Conservation (phyloP, 2,113 vertebrate species). For the Ploceus nigricollis region DNA sequence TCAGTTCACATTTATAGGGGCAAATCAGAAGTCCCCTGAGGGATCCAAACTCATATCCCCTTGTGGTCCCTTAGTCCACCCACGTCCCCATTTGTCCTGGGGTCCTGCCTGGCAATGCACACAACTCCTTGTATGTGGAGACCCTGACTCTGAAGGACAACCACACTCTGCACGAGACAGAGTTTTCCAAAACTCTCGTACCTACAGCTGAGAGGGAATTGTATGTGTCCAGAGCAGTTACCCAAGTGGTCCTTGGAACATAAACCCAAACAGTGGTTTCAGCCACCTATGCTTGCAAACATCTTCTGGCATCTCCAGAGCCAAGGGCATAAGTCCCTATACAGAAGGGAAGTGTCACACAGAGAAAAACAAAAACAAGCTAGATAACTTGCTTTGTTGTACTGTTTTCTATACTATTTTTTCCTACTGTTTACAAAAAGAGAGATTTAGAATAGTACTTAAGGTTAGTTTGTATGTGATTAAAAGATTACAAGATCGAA, state of each 20-base stretch:
- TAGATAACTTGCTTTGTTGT: not conserved
- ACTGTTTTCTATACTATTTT: not conserved
- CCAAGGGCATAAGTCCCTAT: fast-evolving
- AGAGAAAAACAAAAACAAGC: not conserved
- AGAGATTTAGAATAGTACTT: not conserved
- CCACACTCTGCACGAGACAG: not conserved
- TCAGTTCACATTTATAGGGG: not conserved
- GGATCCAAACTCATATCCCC: not conserved
- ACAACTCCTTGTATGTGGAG: fast-evolving
- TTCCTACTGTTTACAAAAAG: not conserved
- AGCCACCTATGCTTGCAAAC: not conserved
- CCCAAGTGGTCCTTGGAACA: not conserved
- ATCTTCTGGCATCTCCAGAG: not conserved
- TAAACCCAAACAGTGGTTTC: not conserved
- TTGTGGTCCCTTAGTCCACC: not conserved
- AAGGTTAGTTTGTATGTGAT: not conserved
- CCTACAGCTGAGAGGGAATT: not conserved
- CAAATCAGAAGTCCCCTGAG: not conserved
- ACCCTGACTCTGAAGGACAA: not conserved
- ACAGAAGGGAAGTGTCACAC: not conserved
- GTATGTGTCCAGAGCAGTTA: not conserved
- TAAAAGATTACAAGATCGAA: not conserved
- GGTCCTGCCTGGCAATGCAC: not conserved
- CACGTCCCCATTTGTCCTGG: not conserved
- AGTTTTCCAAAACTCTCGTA: not conserved